These are phyloP conservation scores for Cecidostiba fungosa DNA, from an alignment of 2,888 invertebrate species.

Conservation along the genomic window DNA sequence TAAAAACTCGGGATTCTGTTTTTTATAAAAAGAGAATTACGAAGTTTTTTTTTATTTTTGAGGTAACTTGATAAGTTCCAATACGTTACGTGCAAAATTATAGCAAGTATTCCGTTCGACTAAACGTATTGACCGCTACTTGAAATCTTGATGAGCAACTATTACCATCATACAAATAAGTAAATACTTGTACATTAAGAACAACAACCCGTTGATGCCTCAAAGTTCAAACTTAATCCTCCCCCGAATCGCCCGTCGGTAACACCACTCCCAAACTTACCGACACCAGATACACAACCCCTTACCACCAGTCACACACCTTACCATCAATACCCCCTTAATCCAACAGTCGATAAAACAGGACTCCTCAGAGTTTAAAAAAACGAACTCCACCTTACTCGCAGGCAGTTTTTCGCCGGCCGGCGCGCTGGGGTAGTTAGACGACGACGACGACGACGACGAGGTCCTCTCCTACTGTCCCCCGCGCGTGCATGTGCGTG, in stretches of 20 bases:
- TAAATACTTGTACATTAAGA: too few species aligned
- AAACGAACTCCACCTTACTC: not conserved
- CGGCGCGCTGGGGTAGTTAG: conserved; percentile 54
- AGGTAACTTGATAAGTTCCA: too few species aligned
- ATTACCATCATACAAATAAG: not conserved
- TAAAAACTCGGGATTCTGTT: too few species aligned
- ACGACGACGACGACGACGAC: not conserved
- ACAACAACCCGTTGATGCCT: not conserved
- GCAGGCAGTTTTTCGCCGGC: conserved; percentile 49
- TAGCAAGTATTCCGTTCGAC: not conserved
- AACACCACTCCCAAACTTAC: not conserved
- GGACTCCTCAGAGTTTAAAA: not conserved
- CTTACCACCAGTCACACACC: not conserved
- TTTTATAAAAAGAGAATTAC: too few species aligned
- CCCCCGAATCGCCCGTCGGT: not conserved
- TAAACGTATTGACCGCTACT: not conserved
- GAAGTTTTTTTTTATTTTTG: too few species aligned
- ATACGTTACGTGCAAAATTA: not conserved
- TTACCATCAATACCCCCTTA: not conserved
- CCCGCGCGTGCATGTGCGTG: conserved; percentile 21
- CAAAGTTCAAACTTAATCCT: not conserved
- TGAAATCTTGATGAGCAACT: not conserved
- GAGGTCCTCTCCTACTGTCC: not conserved
- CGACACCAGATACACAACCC: not conserved
- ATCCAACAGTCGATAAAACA: not conserved